phyloP scores from a whole-genome alignment of 2,797 vertebrate species.

The Chelidonichthys spinosus region DNA sequence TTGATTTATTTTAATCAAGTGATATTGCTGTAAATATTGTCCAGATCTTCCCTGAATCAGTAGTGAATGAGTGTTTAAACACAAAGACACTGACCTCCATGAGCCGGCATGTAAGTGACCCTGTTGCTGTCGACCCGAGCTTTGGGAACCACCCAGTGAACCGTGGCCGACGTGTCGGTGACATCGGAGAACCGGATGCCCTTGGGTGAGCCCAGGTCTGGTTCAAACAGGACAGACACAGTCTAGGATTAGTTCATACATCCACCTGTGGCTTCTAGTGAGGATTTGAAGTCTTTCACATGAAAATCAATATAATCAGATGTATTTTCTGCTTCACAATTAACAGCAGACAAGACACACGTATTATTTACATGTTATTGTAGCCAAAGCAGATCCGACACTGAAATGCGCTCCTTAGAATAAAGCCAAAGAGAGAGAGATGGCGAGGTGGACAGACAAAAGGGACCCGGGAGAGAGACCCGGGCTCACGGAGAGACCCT shows the following conservation, averaged over 20 bases:
- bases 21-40: background rate
- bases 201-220: slow-evolving; percentile 91
- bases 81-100: slow-evolving; percentile 87
- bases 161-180: slow-evolving; percentile 89
- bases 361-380: slow-evolving; percentile 32
- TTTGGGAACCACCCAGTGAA: slow-evolving; percentile 89
- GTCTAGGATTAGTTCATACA: slow-evolving; percentile 29
- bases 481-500: slow-evolving; percentile 61
- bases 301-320: slow-evolving; percentile 7
- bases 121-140: slow-evolving; percentile 89
- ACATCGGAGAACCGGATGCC: slow-evolving; percentile 93
- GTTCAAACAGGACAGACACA: slow-evolving; percentile 35
- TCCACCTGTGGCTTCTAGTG: background rate
- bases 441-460: slow-evolving; percentile 63
- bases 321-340: slow-evolving; percentile 21
- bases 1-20: background rate
- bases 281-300: slow-evolving; percentile 11
- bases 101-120: slow-evolving; percentile 87
- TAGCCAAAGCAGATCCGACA: slow-evolving; percentile 33
- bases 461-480: slow-evolving; percentile 41
- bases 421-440: slow-evolving; percentile 39
- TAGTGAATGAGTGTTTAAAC: background rate
- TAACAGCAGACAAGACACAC: slow-evolving; percentile 34
- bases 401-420: slow-evolving; percentile 42
- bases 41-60: background rate